Evolutionary conservation across 1,140 invertebrate species (phyloP).

Genomic region (Pseudomyrmex cubaensis): DNA sequence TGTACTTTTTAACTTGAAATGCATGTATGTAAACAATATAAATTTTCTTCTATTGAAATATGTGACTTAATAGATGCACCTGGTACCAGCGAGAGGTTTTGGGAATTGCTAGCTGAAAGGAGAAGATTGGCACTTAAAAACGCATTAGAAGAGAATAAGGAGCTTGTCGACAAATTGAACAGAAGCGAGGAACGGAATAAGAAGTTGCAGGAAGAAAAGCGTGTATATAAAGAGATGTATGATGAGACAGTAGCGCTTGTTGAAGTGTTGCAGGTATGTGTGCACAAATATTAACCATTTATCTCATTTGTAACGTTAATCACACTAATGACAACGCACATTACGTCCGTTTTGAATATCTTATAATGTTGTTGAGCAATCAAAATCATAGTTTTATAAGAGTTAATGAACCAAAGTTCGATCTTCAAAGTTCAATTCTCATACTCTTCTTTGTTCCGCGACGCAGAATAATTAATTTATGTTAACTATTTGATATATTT

Average conservation of each 20-base stretch:
- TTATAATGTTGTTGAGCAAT: no score
- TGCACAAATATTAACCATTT: no score
- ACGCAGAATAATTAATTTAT: no score
- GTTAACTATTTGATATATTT: no score
- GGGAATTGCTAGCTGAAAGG: constrained; percentile 89
- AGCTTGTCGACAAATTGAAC: constrained; percentile 60
- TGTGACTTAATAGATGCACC: constrained; percentile 67
- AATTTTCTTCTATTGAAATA: constrained; percentile 6
- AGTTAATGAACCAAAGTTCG: no score
- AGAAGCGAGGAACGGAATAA: constrained; percentile 78
- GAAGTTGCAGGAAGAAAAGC: constrained; percentile 88
- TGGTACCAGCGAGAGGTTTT: constrained; percentile 89
- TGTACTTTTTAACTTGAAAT: background rate
- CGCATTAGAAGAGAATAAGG: constrained; percentile 88
- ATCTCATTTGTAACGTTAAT: no score
- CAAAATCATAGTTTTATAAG: no score
- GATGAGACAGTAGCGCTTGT: constrained; percentile 88
- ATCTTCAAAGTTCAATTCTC: no score
- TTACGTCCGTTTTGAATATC: no score
- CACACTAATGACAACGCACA: no score
- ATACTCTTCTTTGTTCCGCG: no score
- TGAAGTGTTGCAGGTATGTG: constrained; percentile 88
- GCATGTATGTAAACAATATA: background rate
- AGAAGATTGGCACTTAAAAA: constrained; percentile 88
- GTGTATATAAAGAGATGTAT: constrained; percentile 88